A percentile compares a stretch with the other conserved stretches of the same genome.
These are phyloP conservation scores for Montipora capitata DNA, from an alignment of 92 coral and sea anemone species.

Conservation along the genomic window DNA sequence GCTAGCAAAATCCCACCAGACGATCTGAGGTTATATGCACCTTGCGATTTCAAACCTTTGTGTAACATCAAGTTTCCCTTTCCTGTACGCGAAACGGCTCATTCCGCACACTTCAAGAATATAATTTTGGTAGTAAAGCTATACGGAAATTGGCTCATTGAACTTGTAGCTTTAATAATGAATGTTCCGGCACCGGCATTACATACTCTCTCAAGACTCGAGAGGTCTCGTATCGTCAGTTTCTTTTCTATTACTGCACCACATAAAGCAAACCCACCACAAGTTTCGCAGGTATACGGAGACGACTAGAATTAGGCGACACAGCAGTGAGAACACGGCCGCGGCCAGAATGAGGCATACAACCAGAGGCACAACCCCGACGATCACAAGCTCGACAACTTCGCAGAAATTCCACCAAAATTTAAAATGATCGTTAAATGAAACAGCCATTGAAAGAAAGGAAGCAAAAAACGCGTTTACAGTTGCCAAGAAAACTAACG, in stretches of 20 bases:
- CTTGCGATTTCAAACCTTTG: neutral
- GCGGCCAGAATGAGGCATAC: too few relatives aligned
- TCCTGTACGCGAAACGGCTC: slow-evolving; percentile 3
- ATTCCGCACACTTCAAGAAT: slow-evolving; percentile 11
- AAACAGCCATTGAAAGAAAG: slow-evolving; percentile 29
- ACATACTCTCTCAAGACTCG: neutral
- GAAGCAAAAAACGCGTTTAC: slow-evolving; percentile 46
- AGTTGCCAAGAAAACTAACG: slow-evolving; percentile 37
- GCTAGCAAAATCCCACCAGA: too few relatives aligned
- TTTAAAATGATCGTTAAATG: neutral
- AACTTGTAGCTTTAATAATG: slow-evolving; percentile 12
- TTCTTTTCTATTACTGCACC: slow-evolving; percentile 1
- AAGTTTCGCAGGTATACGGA: neutral
- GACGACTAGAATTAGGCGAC: neutral
- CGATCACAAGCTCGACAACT: too few relatives aligned
- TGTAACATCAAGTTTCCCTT: slow-evolving; percentile 8
- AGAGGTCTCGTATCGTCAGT: slow-evolving; percentile 7
- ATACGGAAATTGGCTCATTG: neutral
- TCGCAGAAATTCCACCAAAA: too few relatives aligned
- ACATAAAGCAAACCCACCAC: slow-evolving; percentile 4
- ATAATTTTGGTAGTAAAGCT: slow-evolving; percentile 3
- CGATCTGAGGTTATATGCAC: too few relatives aligned
- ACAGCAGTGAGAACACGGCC: too few relatives aligned
- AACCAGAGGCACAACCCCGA: too few relatives aligned
- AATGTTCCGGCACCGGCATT: neutral